A percentile compares a stretch with the other conserved stretches of the same genome.
These are phyloP conservation scores for Xerus rutilus DNA, from an alignment of 2,797 vertebrate species.

Conservation along the genomic window DNA sequence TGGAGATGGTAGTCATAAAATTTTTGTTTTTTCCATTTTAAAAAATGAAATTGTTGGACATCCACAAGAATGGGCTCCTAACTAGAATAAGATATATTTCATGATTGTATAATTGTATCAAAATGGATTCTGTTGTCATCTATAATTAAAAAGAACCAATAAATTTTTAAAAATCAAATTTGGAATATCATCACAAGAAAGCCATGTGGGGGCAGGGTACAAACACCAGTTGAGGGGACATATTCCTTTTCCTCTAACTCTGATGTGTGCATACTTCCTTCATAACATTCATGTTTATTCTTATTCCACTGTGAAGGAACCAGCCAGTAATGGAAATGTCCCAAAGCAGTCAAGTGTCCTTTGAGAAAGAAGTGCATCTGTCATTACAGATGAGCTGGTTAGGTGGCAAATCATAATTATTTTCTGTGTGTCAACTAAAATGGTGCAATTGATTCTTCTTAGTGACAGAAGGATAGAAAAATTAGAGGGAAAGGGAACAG, in stretches of 20 bases:
- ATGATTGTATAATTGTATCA: too few relatives aligned
- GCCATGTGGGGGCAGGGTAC: not conserved
- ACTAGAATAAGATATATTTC: too few relatives aligned
- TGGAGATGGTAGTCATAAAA: not conserved
- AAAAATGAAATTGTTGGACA: not conserved
- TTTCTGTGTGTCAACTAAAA: conserved; percentile 70
- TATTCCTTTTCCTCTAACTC: not conserved
- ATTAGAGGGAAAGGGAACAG: conserved; percentile 1
- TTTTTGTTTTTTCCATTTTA: conserved; percentile 11
- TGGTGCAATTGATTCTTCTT: conserved; percentile 29
- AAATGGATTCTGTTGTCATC: too few relatives aligned
- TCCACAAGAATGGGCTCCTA: too few relatives aligned
- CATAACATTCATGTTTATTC: not conserved
- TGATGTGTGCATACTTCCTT: not conserved
- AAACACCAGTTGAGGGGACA: not conserved
- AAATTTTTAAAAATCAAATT: not conserved
- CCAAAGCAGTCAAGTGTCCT: not conserved
- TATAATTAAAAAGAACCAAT: too few relatives aligned
- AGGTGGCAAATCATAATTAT: conserved; percentile 62
- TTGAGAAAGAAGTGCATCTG: conserved; percentile 51
- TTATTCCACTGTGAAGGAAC: not conserved
- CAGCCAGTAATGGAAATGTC: not conserved
- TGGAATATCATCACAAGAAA: not conserved
- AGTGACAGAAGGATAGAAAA: conserved; percentile 63
- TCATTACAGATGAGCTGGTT: conserved; percentile 41